phyloP scores from a whole-genome alignment of 1,140 invertebrate species.

The Orchestia grillus region DNA sequence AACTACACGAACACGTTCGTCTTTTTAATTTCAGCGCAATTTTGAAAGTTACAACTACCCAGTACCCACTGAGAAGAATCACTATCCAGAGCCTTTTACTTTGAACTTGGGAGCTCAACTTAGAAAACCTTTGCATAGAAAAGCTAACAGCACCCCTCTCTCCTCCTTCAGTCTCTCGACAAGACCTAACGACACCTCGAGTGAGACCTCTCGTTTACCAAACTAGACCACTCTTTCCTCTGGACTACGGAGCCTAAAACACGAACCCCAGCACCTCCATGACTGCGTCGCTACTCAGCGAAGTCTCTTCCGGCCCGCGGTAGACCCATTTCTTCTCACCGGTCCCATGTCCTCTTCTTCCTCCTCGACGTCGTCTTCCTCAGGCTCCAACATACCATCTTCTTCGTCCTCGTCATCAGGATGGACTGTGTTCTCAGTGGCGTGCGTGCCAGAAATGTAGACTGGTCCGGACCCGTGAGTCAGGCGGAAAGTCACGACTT shows the following conservation, averaged over 20 bases:
- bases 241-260: not conserved
- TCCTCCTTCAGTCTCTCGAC: too few relatives aligned
- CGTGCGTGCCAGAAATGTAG: slow-evolving; percentile 32
- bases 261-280: slow-evolving; percentile 31
- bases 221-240: not conserved
- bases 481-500: slow-evolving; percentile 21
- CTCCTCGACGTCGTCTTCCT: slow-evolving; percentile 35
- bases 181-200: too few relatives aligned
- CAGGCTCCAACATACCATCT: slow-evolving; percentile 37
- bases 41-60: too few relatives aligned
- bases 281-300: not conserved
- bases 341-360: slow-evolving; percentile 42
- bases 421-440: slow-evolving; percentile 17
- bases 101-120: too few relatives aligned
- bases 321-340: slow-evolving; percentile 53
- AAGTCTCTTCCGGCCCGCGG: not conserved
- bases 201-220: not conserved
- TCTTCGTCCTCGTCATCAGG: slow-evolving; percentile 44
- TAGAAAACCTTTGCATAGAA: too few relatives aligned
- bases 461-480: not conserved
- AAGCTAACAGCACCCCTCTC: too few relatives aligned
- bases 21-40: too few relatives aligned
- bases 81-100: too few relatives aligned
- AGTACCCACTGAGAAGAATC: too few relatives aligned
- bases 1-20: too few relatives aligned